Evolutionary conservation across 2,113 vertebrate species (phyloP), one percentile per base, ranked within the genome.

Genomic region (Dunckerocampus dactyliophorus): DNA sequence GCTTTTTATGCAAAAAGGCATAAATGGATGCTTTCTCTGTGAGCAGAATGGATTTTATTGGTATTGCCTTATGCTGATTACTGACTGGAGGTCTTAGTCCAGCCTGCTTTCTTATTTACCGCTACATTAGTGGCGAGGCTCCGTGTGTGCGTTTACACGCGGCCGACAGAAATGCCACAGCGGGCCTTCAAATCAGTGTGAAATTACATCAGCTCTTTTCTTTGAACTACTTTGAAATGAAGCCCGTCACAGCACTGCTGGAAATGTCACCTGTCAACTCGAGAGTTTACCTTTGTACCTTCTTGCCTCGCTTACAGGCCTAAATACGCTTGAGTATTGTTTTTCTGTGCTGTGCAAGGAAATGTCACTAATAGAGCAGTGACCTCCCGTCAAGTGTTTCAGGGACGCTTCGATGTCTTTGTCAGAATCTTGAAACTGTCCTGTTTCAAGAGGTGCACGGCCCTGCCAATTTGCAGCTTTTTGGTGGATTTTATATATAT

Each of bases 181-280:
- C 65, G 17, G 66, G 73, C 57, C 67, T 59, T 68, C 67, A 81
- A 86, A 82, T 82, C 76, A 62, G 43, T 77, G 84, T 86, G 84
- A 86, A 86, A 86, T 86, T 75, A 82, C 77, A 82, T 80, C 75
- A 74, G 61, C 76, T 53, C 47, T 66, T 21, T 67, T 51, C 76
- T 81, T 81, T 81, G 77, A 82, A 82, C 77, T 61, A 74, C 77
- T 81, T 81, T 74, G 71, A 82, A 84, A 84, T 86, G 62, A 74
- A 81, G 74, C 53, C 77, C 77, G 80, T 82, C 73, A 70, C 75
- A 64, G 64, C 54, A 48, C 72, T 63, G 75, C 59, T 70, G 77
- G 50, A 77, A 82, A 82, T 75, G 77, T 84, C 84, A 81, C 74
- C 80, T 77, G 79, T 75, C 84, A 77, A 73, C 79, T 74, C 42